Evolutionary conservation across 1,140 invertebrate species (phyloP).

Genomic region (Euura saliciscinereae): DNA sequence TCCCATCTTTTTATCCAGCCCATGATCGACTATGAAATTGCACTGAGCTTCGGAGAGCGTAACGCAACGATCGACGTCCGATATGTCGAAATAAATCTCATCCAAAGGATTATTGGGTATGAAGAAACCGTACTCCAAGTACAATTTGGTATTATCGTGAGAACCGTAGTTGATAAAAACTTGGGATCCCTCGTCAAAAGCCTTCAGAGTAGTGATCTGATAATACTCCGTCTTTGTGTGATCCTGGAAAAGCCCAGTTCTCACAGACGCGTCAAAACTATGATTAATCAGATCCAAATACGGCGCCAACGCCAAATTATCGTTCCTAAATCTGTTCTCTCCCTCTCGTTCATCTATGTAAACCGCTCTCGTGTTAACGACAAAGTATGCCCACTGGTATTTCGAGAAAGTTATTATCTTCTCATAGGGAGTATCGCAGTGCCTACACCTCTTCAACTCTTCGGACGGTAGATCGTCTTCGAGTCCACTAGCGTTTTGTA

Average conservation of each 20-base stretch:
- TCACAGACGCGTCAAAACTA: slow-evolving; percentile 59
- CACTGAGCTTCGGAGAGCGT: slow-evolving; percentile 44
- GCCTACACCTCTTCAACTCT: slow-evolving; percentile 44
- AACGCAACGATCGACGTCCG: slow-evolving; percentile 54
- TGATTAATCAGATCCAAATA: slow-evolving; percentile 85
- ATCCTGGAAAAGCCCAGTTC: slow-evolving; percentile 56
- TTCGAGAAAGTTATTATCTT: slow-evolving; percentile 52
- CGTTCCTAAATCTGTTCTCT: slow-evolving; percentile 40
- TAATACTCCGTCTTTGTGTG: slow-evolving; percentile 56
- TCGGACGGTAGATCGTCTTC: slow-evolving; percentile 49
- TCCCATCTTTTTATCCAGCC: slow-evolving; percentile 59
- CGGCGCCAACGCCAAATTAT: slow-evolving; percentile 74
- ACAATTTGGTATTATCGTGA: slow-evolving; percentile 71
- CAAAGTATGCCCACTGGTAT: slow-evolving; percentile 69
- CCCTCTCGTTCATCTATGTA: slow-evolving; percentile 58
- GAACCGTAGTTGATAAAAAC: slow-evolving; percentile 80
- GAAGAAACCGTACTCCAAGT: slow-evolving; percentile 79
- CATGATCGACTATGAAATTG: slow-evolving; percentile 60
- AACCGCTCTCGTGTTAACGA: slow-evolving; percentile 79
- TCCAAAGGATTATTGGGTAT: slow-evolving; percentile 68
- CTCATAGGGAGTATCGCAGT: slow-evolving; percentile 51
- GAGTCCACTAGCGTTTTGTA: slow-evolving; percentile 22
- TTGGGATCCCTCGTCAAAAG: slow-evolving; percentile 64
- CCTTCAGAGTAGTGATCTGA: slow-evolving; percentile 60
- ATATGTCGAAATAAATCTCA: slow-evolving; percentile 59